A percentile compares a stretch with the other conserved stretches of the same genome.
Conservation (phyloP, 2,113 vertebrate genomes). For the Cygnus atratus region DNA sequence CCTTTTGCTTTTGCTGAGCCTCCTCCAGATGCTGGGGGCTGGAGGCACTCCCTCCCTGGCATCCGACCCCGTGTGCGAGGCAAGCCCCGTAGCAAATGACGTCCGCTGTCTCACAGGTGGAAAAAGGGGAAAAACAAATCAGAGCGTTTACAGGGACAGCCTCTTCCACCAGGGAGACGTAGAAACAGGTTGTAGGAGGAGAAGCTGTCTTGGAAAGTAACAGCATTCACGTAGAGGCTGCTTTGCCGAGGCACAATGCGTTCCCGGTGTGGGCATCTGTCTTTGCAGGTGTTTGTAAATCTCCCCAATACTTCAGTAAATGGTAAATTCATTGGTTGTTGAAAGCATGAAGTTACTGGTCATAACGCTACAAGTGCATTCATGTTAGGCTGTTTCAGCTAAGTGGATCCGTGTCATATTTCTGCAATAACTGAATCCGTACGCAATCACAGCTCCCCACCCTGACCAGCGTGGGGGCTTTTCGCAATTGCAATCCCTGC, state of each 20-base stretch:
- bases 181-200: neutral
- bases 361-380: neutral
- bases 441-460: neutral
- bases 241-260: fast-evolving
- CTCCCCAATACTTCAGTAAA: neutral
- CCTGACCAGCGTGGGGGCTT: neutral
- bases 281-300: neutral
- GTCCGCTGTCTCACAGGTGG: neutral
- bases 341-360: neutral
- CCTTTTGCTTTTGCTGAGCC: fast-evolving
- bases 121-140: fast-evolving
- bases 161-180: neutral
- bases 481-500: neutral
- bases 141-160: neutral
- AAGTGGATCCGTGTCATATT: neutral
- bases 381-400: neutral
- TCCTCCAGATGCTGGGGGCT: neutral
- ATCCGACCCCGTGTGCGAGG: fast-evolving
- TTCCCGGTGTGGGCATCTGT: neutral
- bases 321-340: neutral
- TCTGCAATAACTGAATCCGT: neutral
- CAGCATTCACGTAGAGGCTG: neutral
- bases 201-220: neutral
- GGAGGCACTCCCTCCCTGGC: neutral
- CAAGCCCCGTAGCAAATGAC: neutral